Percentiles rank a stretch among this genome's conserved stretches.
These are phyloP conservation scores for Uloborus plumipes DNA, from an alignment of 2,888 invertebrate species.

Conservation along the genomic window DNA sequence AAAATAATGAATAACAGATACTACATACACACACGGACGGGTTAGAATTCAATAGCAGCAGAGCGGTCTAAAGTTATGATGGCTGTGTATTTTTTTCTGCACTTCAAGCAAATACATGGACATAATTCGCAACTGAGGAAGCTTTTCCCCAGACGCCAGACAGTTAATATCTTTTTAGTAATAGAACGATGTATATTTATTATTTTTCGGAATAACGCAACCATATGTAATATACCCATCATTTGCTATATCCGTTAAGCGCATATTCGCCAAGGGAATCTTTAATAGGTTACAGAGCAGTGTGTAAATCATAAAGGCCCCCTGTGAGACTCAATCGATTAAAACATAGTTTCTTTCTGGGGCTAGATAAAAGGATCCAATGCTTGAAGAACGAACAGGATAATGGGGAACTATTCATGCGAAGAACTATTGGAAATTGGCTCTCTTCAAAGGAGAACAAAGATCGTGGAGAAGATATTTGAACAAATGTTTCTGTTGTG, in stretches of 20 bases:
- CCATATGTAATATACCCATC: slow-evolving; percentile 1
- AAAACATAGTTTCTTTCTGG: slow-evolving; percentile 20
- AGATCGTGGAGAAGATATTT: slow-evolving; percentile 20
- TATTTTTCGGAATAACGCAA: slow-evolving; percentile 5
- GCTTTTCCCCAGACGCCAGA: no score
- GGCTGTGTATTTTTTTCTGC: no score
- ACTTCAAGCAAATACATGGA: no score
- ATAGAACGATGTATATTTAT: background rate
- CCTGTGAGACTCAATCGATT: slow-evolving; percentile 17
- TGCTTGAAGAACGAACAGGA: slow-evolving; percentile 30
- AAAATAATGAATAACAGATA: no score
- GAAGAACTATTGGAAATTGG: slow-evolving; percentile 39
- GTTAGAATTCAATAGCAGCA: no score
- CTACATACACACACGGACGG: no score
- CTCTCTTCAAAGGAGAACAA: slow-evolving; percentile 23
- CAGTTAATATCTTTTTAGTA: background rate
- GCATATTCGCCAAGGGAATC: background rate
- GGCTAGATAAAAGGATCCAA: slow-evolving; percentile 6
- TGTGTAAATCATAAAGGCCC: slow-evolving; percentile 10
- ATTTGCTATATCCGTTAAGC: slow-evolving; percentile 7
- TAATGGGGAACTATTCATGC: slow-evolving; percentile 15
- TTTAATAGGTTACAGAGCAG: slow-evolving; percentile 21
- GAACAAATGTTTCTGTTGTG: slow-evolving; percentile 8
- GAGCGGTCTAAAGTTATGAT: no score
- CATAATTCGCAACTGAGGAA: no score